Conservation (phyloP, 2,797 vertebrate genomes). For the Amblyopsis hoosieri region DNA sequence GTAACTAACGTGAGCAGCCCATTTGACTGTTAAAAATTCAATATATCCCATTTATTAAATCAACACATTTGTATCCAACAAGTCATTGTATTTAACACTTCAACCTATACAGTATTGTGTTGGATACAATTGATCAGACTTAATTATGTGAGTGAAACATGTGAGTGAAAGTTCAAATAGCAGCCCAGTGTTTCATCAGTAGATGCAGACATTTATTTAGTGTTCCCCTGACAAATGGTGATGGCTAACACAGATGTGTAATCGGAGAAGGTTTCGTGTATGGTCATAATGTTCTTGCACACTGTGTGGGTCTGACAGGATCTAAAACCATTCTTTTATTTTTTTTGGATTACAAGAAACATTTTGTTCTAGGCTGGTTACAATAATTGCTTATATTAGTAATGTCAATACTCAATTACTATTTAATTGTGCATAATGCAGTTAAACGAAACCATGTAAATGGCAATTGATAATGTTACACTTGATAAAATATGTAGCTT, state of each 20-base stretch:
- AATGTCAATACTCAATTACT: background rate
- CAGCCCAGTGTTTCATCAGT: conserved; percentile 44
- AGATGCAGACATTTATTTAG: conserved; percentile 68
- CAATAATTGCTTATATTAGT: background rate
- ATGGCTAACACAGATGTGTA: conserved; percentile 82
- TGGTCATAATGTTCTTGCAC: conserved; percentile 38
- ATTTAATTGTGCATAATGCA: no score
- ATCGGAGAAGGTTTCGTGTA: conserved; percentile 59
- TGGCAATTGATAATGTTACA: no score
- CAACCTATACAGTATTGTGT: no score
- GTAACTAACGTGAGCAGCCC: no score
- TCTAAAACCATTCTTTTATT: background rate
- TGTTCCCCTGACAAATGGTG: conserved; percentile 67
- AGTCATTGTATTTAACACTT: no score
- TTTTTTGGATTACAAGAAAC: background rate
- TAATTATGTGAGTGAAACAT: conserved; percentile 1
- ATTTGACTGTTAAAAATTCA: no score
- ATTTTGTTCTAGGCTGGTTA: background rate
- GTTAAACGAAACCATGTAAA: no score
- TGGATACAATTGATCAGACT: background rate
- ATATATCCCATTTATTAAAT: no score
- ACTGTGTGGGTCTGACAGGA: background rate
- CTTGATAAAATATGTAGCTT: no score
- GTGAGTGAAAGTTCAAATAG: conserved; percentile 28
- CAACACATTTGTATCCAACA: no score